phyloP scores from a whole-genome alignment of 2,113 vertebrate genomes.

The Cheilinus undulatus region DNA sequence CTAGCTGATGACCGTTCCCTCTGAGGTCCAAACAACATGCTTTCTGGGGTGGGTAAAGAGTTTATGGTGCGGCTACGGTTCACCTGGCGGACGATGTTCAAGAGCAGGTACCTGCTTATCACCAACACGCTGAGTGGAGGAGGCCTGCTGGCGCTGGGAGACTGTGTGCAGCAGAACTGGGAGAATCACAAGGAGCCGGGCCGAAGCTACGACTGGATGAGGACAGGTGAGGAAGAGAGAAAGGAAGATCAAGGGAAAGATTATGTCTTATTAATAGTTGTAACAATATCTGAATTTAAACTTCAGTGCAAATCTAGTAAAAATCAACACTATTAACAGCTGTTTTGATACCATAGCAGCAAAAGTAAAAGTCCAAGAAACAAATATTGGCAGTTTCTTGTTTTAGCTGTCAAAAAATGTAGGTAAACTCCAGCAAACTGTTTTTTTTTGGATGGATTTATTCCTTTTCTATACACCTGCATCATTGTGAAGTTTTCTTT shows the following conservation, averaged over 20 bases:
- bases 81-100: conserved; percentile 86
- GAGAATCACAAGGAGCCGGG: conserved; percentile 77
- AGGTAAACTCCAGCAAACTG: no score
- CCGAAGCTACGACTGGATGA: conserved; percentile 73
- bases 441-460: no score
- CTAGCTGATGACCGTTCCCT: conserved; percentile 29
- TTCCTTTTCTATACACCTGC: no score
- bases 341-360: no score
- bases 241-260: no score
- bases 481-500: no score
- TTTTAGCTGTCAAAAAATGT: no score
- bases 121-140: conserved; percentile 91
- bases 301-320: no score
- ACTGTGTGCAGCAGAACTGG: conserved; percentile 88
- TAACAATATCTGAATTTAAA: not conserved
- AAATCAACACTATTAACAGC: no score
- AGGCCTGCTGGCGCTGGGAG: conserved; percentile 85
- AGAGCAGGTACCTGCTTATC: conserved; percentile 86
- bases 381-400: no score
- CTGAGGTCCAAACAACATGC: conserved; percentile 61
- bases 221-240: conserved; percentile 85
- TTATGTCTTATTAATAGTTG: no score
- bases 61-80: conserved; percentile 80
- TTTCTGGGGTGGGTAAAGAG: conserved; percentile 72
- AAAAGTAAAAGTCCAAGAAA: no score